Evolutionary conservation across 2,113 vertebrate genomes (phyloP).

Genomic region (Rhagologus leucostigma): DNA sequence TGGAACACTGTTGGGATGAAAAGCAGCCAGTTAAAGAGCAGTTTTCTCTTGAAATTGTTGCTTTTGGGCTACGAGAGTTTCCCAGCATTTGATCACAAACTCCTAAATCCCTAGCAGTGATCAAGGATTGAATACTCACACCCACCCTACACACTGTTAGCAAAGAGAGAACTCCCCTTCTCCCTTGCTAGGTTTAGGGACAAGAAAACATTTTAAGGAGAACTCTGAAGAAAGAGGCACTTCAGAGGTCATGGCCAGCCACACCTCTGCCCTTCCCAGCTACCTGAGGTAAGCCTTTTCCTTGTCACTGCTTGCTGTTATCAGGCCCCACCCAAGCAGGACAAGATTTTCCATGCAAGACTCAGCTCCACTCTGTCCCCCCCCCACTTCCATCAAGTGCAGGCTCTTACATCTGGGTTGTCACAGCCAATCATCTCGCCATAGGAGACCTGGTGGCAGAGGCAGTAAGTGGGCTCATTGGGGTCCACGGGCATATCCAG

Average conservation of each 20-base stretch:
- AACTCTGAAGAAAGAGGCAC: background rate
- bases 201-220: background rate
- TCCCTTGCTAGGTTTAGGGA: background rate
- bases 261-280: background rate
- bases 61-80: background rate
- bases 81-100: background rate
- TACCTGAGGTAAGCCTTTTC: background rate
- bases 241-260: background rate
- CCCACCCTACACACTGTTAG: background rate
- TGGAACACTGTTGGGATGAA: constrained; percentile 85
- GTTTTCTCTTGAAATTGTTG: background rate
- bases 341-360: background rate
- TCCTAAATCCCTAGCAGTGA: background rate
- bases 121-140: background rate
- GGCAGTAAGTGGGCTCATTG: constrained; percentile 97
- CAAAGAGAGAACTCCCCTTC: background rate
- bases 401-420: constrained; percentile 90
- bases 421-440: constrained; percentile 99
- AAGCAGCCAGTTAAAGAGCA: background rate
- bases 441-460: constrained; percentile 97
- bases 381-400: background rate
- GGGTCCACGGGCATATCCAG: constrained; percentile 98
- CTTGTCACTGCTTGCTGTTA: background rate
- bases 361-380: background rate
- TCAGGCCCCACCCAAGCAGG: background rate